Base-by-base conservation (phyloP, 1,140 invertebrate genomes). In the Eupeodes corollae region DNA sequence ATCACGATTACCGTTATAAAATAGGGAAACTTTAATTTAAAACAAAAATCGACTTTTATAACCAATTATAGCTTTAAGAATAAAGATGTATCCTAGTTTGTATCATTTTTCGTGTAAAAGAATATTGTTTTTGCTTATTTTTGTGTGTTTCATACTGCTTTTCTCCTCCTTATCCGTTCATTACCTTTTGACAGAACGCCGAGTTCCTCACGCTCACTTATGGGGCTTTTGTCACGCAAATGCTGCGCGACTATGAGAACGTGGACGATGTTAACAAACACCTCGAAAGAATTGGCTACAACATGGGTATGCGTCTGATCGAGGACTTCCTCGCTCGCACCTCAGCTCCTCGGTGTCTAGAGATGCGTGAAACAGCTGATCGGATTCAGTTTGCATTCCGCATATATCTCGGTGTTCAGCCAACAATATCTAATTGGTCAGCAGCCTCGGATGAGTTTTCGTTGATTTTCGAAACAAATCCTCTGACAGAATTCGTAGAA, bases 401-500 rank as follows among this genome's bases (percentile, higher is more conserved):
- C 66, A 80, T 95, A 69, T 99, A 94, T 68, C 73, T 98, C 13
- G 91, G 88, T 47, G 84, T 97, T 53, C 86, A 84, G 46, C 91
- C 92, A 8, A 84, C 83, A 5, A 85, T 98, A 2, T 85, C 85
- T 1, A 95, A 93, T 61, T 98, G 93, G 93, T 95, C 86, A 57
- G 76, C 86, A 42, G 79, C 87, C 8, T 90, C 86, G 5, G 93
- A 99, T 72, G 95, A 99, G 73, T 99, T 98, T 74, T 98, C 94
- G 1, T 73, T 99, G 3, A 80, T 91, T 1, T 84, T 98, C 66
- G 95, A 99, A 52, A 78, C 83, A 31, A 99, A 97, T 75, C 95
- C 96, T 0, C 68, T 99, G 13, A 92, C 88, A n/a, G 96, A 99
- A 69, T 97, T 98, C 78, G 94, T 98, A 5, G 96, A 99, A 72